phyloP scores from a whole-genome alignment of 2,113 vertebrate species.

The Hiodon alosoides region DNA sequence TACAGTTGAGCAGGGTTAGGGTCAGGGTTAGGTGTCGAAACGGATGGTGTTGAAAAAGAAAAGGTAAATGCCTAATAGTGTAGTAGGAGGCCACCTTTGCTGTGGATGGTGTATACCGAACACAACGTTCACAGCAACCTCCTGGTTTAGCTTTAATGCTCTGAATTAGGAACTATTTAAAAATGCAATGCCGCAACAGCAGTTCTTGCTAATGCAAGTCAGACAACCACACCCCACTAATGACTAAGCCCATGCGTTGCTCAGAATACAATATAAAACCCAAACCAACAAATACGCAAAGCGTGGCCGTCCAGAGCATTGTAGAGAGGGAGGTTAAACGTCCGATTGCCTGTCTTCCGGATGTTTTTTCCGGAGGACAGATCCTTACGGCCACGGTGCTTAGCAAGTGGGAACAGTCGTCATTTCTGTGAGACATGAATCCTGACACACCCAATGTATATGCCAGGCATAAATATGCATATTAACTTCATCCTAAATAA shows the following conservation, averaged over 20 bases:
- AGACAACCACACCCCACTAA: slow-evolving; percentile 9
- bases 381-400: not conserved
- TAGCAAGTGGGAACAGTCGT: not conserved
- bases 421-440: slow-evolving; percentile 10
- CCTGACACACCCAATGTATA: slow-evolving; percentile 25
- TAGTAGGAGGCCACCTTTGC: too few species aligned
- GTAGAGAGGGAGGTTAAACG: not conserved
- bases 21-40: too few species aligned
- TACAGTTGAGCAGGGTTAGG: too few species aligned
- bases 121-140: too few species aligned
- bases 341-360: not conserved
- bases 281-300: not conserved
- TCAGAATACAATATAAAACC: not conserved
- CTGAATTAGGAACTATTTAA: not conserved
- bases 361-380: not conserved
- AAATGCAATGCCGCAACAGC: not conserved
- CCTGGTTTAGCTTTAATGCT: not conserved
- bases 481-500: not conserved
- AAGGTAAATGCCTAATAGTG: too few species aligned
- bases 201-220: not conserved
- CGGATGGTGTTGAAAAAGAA: too few species aligned
- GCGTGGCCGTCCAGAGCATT: not conserved
- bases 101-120: too few species aligned
- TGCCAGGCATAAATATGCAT: slow-evolving; percentile 31
- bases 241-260: not conserved